Conservation (phyloP, 1,140 invertebrate species). For the Megathymus violae region DNA sequence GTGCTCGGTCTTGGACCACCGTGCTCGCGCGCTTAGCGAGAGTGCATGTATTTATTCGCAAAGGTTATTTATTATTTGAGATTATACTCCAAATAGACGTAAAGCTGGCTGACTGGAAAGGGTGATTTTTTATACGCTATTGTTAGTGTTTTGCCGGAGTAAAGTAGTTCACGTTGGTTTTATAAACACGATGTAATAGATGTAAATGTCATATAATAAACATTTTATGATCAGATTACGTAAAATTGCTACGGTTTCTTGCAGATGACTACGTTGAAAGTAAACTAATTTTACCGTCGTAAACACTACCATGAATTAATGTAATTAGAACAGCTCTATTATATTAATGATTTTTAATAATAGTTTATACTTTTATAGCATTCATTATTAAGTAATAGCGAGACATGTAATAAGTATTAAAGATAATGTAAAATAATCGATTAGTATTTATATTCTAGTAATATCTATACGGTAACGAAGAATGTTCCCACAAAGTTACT, state of each 20-base stretch:
- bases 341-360: too few species aligned
- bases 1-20: constrained; percentile 70
- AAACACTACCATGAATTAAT: too few species aligned
- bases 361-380: too few species aligned
- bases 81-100: constrained; percentile 47
- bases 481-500: too few species aligned
- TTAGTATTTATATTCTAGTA: too few species aligned
- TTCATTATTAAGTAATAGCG: too few species aligned
- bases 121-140: constrained; percentile 22
- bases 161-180: constrained; percentile 20
- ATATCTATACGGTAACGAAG: too few species aligned
- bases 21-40: constrained; percentile 56
- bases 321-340: too few species aligned
- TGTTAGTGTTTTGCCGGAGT: constrained; percentile 3
- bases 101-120: constrained; percentile 17
- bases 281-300: too few species aligned
- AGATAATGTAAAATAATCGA: too few species aligned
- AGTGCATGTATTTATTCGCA: constrained; percentile 53
- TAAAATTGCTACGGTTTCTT: background rate
- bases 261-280: too few species aligned
- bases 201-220: background rate
- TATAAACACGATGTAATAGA: background rate
- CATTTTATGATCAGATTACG: background rate
- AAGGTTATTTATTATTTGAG: constrained; percentile 60
- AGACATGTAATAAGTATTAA: too few species aligned